Percentiles rank a stretch among this genome's conserved stretches.
phyloP scores from a whole-genome alignment of 2,113 vertebrate species.

The Anhinga rufa region DNA sequence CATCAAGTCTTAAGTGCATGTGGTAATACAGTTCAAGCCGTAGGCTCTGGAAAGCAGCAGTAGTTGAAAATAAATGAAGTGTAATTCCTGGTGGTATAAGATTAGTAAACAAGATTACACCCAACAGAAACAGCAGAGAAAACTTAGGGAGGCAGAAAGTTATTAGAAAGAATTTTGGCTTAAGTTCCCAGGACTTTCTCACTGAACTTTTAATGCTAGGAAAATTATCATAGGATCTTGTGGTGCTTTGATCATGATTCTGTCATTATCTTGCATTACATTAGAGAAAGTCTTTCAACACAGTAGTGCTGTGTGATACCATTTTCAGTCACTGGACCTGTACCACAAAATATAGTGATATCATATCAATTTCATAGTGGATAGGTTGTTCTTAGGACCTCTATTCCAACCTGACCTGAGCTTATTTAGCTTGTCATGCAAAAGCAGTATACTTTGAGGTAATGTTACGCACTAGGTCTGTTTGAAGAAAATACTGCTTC shows the following conservation, averaged over 20 bases:
- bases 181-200: neutral
- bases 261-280: neutral
- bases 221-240: neutral
- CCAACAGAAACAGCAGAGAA: neutral
- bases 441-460: neutral
- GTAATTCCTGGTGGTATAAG: neutral
- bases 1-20: neutral
- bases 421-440: neutral
- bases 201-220: neutral
- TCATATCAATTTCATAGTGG: neutral
- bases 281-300: neutral
- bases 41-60: neutral
- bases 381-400: neutral
- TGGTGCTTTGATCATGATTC: neutral
- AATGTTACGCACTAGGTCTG: neutral
- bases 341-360: neutral
- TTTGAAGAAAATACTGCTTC: neutral
- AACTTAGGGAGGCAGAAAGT: neutral
- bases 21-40: neutral
- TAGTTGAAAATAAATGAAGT: neutral
- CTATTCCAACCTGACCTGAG: neutral
- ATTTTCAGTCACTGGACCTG: neutral
- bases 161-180: neutral
- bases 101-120: neutral
- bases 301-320: neutral